phyloP scores from a whole-genome alignment of 92 coral and sea anemone genomes.

The Porites divaricata region DNA sequence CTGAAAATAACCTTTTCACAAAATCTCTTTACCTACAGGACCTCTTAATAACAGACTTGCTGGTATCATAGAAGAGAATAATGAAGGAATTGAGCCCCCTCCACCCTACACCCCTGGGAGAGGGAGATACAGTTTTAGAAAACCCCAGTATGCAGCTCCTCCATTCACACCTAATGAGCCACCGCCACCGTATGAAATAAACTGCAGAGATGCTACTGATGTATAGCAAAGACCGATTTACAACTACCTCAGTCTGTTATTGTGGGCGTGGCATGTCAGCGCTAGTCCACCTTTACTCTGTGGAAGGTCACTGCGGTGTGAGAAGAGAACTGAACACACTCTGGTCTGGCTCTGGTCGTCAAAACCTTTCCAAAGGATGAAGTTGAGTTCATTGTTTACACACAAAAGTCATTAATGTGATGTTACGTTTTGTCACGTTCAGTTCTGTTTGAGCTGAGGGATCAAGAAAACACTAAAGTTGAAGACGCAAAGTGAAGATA shows the following conservation, averaged over 20 bases:
- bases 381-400: constrained; percentile 7
- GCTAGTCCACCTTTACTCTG: neutral
- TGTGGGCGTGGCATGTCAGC: neutral
- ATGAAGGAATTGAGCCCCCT: constrained; percentile 77
- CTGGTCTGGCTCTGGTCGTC: too few species aligned
- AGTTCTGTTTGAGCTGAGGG: neutral
- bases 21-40: constrained; percentile 42
- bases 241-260: neutral
- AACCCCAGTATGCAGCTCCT: constrained; percentile 53
- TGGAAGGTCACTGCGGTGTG: neutral
- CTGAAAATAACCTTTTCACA: neutral
- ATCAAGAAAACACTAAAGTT: too few species aligned
- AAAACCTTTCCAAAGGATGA: neutral
- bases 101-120: constrained; percentile 95
- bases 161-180: constrained; percentile 87
- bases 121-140: constrained; percentile 65
- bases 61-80: constrained; percentile 68
- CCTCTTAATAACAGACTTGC: constrained; percentile 82
- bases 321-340: too few species aligned
- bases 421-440: neutral
- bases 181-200: constrained; percentile 95
- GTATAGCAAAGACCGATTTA: constrained; percentile 56
- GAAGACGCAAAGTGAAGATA: neutral
- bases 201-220: constrained; percentile 78
- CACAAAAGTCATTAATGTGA: neutral